Evolutionary conservation across 2,113 vertebrate species (phyloP).

Genomic region (Phylloscopus trochilus): DNA sequence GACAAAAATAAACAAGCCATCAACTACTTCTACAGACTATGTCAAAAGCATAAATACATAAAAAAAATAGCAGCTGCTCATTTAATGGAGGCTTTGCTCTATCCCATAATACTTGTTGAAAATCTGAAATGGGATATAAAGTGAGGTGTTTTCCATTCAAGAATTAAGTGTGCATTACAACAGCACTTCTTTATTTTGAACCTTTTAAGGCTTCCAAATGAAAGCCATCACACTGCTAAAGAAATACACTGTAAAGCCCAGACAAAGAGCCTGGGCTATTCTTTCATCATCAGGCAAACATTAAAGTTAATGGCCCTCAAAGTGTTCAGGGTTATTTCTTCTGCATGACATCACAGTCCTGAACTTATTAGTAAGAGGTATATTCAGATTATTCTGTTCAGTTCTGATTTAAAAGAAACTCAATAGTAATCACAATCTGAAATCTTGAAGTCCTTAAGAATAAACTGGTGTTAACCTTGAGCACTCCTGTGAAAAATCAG

Average conservation of each 20-base stretch:
- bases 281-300: neutral
- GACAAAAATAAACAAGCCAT: neutral
- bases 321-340: slow-evolving; percentile 36
- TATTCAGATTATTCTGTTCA: neutral
- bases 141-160: neutral
- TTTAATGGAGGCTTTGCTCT: neutral
- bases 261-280: neutral
- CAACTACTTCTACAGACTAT: neutral
- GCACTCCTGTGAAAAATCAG: neutral
- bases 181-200: neutral
- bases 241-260: neutral
- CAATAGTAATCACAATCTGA: neutral
- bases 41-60: neutral
- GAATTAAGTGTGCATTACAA: neutral
- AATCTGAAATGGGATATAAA: neutral
- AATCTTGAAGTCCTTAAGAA: neutral
- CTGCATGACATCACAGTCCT: neutral
- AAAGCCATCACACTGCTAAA: neutral
- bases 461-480: neutral
- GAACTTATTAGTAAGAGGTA: neutral
- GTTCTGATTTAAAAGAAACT: neutral
- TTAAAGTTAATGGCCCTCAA: slow-evolving; percentile 21
- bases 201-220: neutral
- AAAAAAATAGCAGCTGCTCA: neutral
- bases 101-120: neutral